These are phyloP conservation scores for Xestia c-nigrum DNA, from an alignment of 2,888 invertebrate genomes.

Conservation along the genomic window DNA sequence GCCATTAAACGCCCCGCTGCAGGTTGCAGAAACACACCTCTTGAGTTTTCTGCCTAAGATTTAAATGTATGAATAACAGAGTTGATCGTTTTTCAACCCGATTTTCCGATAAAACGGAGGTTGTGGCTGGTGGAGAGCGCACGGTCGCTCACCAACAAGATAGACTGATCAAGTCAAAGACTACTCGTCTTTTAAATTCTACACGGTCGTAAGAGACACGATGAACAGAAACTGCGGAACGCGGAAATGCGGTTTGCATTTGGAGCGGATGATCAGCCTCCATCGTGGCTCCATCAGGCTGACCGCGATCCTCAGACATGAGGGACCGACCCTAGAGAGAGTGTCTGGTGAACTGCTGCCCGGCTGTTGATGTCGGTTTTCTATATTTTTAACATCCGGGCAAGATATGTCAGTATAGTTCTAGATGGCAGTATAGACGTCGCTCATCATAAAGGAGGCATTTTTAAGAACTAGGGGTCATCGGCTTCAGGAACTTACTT, in stretches of 20 bases:
- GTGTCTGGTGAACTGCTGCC: not conserved
- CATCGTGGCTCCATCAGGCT: too few relatives aligned
- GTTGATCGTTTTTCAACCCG: not conserved
- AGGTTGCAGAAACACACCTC: not conserved
- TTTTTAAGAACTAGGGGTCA: not conserved
- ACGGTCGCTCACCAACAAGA: too few relatives aligned
- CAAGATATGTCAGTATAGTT: not conserved
- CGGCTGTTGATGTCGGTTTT: not conserved
- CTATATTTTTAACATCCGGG: not conserved
- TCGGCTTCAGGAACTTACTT: constrained; percentile 82
- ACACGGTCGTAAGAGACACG: too few relatives aligned
- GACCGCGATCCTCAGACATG: too few relatives aligned
- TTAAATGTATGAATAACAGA: not conserved
- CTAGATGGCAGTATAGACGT: not conserved
- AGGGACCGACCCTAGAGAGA: too few relatives aligned
- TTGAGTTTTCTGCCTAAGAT: not conserved
- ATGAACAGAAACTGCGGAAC: too few relatives aligned
- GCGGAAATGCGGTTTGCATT: too few relatives aligned
- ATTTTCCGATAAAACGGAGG: not conserved
- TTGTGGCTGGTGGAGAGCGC: not conserved
- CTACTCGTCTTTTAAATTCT: too few relatives aligned
- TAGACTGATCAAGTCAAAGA: too few relatives aligned
- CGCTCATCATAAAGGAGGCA: not conserved
- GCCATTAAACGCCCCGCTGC: not conserved
- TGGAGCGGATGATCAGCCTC: too few relatives aligned